Conservation (phyloP, 1,140 invertebrate genomes). For the Epicauta chinensis region DNA sequence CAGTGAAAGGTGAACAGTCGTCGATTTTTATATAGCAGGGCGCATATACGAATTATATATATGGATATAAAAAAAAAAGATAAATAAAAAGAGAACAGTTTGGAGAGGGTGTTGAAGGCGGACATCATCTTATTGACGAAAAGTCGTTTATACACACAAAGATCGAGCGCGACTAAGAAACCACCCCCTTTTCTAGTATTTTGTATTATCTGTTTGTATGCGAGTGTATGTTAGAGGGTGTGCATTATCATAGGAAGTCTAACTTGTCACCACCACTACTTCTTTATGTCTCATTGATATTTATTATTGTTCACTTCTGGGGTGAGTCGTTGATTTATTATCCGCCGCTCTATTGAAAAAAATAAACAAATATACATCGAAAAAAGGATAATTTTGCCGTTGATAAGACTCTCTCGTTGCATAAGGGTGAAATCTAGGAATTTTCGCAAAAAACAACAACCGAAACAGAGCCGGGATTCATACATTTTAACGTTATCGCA, state of each 20-base stretch:
- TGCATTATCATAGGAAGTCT: constrained; percentile 27
- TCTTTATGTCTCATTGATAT: constrained; percentile 27
- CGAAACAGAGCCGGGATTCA: constrained; percentile 8
- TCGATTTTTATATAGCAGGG: constrained; percentile 39
- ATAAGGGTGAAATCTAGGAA: too few species aligned
- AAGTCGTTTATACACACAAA: constrained; percentile 26
- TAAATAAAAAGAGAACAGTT: too few species aligned
- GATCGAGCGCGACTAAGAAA: too few species aligned
- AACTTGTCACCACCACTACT: constrained; percentile 27
- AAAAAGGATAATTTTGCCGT: too few species aligned
- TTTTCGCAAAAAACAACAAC: too few species aligned
- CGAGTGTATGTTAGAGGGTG: not conserved
- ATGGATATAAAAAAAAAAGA: constrained; percentile 9
- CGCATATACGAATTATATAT: constrained; percentile 23
- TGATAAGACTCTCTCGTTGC: too few species aligned
- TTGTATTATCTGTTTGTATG: too few species aligned
- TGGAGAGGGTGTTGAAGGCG: too few species aligned
- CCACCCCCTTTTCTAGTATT: constrained; percentile 2
- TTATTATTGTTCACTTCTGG: constrained; percentile 21
- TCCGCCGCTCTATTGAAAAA: too few species aligned
- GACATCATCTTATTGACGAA: constrained; percentile 5
- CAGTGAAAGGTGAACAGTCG: constrained; percentile 42
- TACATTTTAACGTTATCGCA: constrained; percentile 17
- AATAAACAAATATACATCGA: too few species aligned
- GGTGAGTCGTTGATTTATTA: constrained; percentile 10